Conservation (phyloP, 2,888 invertebrate genomes). For the Stenodera caucasica region DNA sequence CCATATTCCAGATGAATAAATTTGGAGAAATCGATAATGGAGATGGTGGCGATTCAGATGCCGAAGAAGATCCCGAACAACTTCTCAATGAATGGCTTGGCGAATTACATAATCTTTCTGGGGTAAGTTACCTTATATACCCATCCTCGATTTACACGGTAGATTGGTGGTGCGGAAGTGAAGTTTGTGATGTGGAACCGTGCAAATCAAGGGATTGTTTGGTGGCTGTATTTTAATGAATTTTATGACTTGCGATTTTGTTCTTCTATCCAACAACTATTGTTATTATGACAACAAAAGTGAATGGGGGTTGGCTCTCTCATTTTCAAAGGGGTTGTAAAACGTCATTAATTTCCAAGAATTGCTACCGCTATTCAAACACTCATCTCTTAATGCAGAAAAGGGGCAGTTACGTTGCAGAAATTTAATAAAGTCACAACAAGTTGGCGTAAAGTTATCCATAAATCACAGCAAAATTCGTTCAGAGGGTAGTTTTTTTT, state of each 20-base stretch:
- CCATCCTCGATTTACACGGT: neutral
- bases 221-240: too few species aligned
- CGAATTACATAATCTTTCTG: slow-evolving; percentile 73
- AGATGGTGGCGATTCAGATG: slow-evolving; percentile 64
- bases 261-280: neutral
- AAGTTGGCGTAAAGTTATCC: too few species aligned
- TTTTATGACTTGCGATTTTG: neutral
- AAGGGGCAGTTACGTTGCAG: slow-evolving; percentile 26
- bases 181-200: too few species aligned
- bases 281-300: neutral
- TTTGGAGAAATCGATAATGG: slow-evolving; percentile 50
- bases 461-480: neutral
- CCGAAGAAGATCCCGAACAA: slow-evolving; percentile 75
- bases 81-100: slow-evolving; percentile 79
- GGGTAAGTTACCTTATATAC: slow-evolving; percentile 65
- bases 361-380: slow-evolving; percentile 22
- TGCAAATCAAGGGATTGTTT: too few species aligned
- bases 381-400: slow-evolving; percentile 4
- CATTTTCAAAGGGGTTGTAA: neutral
- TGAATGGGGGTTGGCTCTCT: neutral
- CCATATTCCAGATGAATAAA: slow-evolving; percentile 58
- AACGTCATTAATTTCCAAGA: slow-evolving; percentile 21
- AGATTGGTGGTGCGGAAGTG: too few species aligned
- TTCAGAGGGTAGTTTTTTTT: too few species aligned
- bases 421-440: slow-evolving; percentile 30